Percentiles rank a stretch among this genome's conserved stretches.
phyloP scores from a whole-genome alignment of 1,140 invertebrate genomes.

The Drosophila ogumai region DNA sequence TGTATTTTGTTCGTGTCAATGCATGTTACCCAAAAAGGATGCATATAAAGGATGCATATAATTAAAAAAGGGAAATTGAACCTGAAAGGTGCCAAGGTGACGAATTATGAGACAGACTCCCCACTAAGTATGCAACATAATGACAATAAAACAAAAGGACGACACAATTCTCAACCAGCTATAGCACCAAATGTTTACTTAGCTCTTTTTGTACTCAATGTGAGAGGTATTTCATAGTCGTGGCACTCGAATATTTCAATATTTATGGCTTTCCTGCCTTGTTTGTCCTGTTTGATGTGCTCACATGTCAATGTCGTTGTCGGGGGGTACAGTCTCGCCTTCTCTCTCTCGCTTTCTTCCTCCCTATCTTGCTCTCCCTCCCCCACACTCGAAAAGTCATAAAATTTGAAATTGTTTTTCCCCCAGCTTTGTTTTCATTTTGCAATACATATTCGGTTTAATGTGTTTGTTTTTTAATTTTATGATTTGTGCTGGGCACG shows the following conservation, averaged over 20 bases:
- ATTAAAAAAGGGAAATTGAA: background rate
- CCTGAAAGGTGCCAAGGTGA: background rate
- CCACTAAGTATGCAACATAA: background rate
- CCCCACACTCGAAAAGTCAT: conserved; percentile 29
- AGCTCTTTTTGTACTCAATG: background rate
- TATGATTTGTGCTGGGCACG: conserved; percentile 68
- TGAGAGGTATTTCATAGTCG: conserved; percentile 1
- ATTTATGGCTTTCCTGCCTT: conserved; percentile 20
- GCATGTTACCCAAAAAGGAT: conserved; percentile 5
- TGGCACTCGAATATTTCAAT: background rate
- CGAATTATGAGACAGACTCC: background rate
- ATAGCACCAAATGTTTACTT: background rate
- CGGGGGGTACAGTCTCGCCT: conserved; percentile 16
- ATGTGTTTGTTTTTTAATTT: conserved; percentile 81
- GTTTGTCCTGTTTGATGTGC: conserved; percentile 39
- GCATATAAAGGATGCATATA: background rate
- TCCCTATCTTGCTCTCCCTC: background rate
- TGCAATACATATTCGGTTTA: conserved; percentile 67
- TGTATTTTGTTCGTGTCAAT: conserved; percentile 7
- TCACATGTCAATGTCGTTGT: conserved; percentile 51
- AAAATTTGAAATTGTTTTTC: conserved; percentile 47
- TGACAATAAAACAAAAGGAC: background rate
- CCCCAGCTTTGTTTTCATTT: conserved; percentile 51
- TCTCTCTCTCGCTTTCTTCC: background rate
- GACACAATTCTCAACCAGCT: background rate